These are phyloP conservation scores for Ips nitidus DNA, from an alignment of 1,140 invertebrate genomes.

Conservation along the genomic window DNA sequence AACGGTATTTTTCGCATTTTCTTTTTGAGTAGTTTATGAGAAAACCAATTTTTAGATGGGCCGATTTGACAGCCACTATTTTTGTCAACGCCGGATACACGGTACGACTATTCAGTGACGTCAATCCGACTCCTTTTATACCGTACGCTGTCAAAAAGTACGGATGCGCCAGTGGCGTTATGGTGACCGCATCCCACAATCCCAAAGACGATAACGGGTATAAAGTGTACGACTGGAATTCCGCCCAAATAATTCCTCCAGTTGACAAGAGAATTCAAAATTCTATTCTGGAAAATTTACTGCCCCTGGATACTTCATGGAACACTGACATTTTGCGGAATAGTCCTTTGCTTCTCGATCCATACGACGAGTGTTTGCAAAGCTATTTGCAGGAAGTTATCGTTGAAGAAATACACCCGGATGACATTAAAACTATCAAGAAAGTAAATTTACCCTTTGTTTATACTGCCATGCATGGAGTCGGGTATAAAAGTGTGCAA, in stretches of 20 bases:
- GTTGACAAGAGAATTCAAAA: slow-evolving; percentile 87
- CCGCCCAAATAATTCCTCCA: slow-evolving; percentile 93
- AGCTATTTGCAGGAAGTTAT: slow-evolving; percentile 68
- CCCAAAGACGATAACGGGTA: slow-evolving; percentile 99
- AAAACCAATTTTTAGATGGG: slow-evolving; percentile 69
- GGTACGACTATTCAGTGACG: slow-evolving; percentile 80
- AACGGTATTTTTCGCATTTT: slow-evolving; percentile 61
- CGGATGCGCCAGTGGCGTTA: slow-evolving; percentile 78
- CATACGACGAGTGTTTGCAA: slow-evolving; percentile 61
- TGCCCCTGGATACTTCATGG: slow-evolving; percentile 72
- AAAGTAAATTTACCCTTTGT: slow-evolving; percentile 69
- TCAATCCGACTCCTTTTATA: slow-evolving; percentile 92
- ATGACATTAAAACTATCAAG: slow-evolving; percentile 61
- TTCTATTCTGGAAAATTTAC: slow-evolving; percentile 75
- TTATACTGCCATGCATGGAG: slow-evolving; percentile 98
- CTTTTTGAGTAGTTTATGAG: neutral
- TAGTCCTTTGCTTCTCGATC: slow-evolving; percentile 58
- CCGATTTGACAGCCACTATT: slow-evolving; percentile 82
- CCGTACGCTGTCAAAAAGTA: slow-evolving; percentile 76
- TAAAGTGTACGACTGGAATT: slow-evolving; percentile 96
- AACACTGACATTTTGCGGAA: slow-evolving; percentile 53
- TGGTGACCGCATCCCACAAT: slow-evolving; percentile 99
- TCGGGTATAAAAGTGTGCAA: slow-evolving; percentile 81
- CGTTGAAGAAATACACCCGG: slow-evolving; percentile 55
- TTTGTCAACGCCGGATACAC: slow-evolving; percentile 76